A percentile compares a stretch with the other conserved stretches of the same genome.
Evolutionary conservation across 1,140 invertebrate genomes (phyloP).

Genomic region (Stenopsyche tienmushanensis): DNA sequence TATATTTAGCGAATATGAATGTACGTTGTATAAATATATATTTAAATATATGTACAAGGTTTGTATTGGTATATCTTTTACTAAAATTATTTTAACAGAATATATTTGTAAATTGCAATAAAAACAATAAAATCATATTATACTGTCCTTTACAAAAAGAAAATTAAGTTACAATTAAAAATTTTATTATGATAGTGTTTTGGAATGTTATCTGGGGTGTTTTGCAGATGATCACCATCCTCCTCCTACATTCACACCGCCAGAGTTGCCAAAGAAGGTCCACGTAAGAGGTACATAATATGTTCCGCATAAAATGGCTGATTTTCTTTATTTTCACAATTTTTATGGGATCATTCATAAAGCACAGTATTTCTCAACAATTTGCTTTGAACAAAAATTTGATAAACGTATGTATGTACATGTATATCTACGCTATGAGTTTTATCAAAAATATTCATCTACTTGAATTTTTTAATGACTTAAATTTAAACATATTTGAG

Average conservation of each 20-base stretch:
- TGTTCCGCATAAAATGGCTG: slow-evolving; percentile 36
- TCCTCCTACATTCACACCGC: slow-evolving; percentile 92
- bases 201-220: slow-evolving; percentile 66
- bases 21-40: neutral
- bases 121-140: slow-evolving; percentile 8
- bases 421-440: neutral
- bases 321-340: slow-evolving; percentile 33
- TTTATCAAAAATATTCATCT: neutral
- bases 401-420: neutral
- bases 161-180: too few species aligned
- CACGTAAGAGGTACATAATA: slow-evolving; percentile 82
- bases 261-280: slow-evolving; percentile 95
- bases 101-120: too few species aligned
- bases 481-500: too few species aligned
- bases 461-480: too few species aligned
- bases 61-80: too few species aligned
- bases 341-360: neutral
- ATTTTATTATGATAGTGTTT: slow-evolving; percentile 53
- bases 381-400: neutral
- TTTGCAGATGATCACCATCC: slow-evolving; percentile 92
- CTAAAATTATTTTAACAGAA: too few species aligned
- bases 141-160: slow-evolving; percentile 7
- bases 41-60: neutral
- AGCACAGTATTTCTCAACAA: neutral
- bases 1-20: too few species aligned